phyloP scores from a whole-genome alignment of 1,140 invertebrate genomes.

The Anagrus nilaparvatae region DNA sequence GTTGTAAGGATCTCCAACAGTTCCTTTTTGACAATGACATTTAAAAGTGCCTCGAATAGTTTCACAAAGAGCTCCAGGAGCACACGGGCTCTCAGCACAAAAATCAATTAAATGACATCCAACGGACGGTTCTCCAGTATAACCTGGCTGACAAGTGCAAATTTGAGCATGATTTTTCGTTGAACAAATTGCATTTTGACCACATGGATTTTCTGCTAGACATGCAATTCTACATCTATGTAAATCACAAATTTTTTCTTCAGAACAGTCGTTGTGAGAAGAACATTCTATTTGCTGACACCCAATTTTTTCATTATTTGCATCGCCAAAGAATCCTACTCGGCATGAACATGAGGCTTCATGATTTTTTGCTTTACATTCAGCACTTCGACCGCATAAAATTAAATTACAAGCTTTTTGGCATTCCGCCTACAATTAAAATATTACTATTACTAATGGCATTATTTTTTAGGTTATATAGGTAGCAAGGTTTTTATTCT shows the following conservation, averaged over 20 bases:
- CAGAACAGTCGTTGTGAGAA: slow-evolving; percentile 58
- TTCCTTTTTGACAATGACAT: slow-evolving; percentile 65
- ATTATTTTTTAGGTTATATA: too few species aligned
- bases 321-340: slow-evolving; percentile 67
- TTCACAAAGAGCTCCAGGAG: slow-evolving; percentile 69
- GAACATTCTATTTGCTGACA: slow-evolving; percentile 71
- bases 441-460: not conserved
- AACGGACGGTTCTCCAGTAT: slow-evolving; percentile 61
- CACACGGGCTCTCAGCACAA: slow-evolving; percentile 66
- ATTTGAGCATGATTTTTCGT: slow-evolving; percentile 60
- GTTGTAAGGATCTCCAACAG: slow-evolving; percentile 72
- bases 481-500: too few species aligned
- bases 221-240: slow-evolving; percentile 79
- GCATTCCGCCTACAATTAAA: slow-evolving; percentile 49
- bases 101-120: slow-evolving; percentile 69
- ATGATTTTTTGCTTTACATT: slow-evolving; percentile 61
- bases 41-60: slow-evolving; percentile 73
- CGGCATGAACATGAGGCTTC: slow-evolving; percentile 65
- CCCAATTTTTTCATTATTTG: slow-evolving; percentile 56
- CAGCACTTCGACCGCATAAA: slow-evolving; percentile 72
- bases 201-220: slow-evolving; percentile 67
- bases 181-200: slow-evolving; percentile 71
- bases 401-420: slow-evolving; percentile 56
- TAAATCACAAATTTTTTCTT: slow-evolving; percentile 70
- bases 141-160: slow-evolving; percentile 79